Evolutionary conservation across 2,888 invertebrate genomes (phyloP).

Genomic region (Nesidiocoris tenuis): DNA sequence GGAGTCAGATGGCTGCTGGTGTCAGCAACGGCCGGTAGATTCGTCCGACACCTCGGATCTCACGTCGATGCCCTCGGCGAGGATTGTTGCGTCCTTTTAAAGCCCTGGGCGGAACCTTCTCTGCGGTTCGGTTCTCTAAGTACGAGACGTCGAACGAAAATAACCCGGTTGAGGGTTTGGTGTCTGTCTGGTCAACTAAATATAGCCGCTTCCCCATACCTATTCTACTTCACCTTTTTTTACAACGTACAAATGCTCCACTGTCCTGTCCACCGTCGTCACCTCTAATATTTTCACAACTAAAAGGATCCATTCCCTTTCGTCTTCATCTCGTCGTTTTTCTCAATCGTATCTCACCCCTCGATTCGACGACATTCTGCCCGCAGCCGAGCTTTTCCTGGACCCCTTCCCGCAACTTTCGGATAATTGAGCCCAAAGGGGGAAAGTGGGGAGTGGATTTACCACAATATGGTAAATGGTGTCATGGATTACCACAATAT

Average conservation of each 20-base stretch:
- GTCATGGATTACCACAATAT: too few relatives aligned
- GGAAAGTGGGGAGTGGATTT: too few relatives aligned
- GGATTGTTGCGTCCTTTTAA: neutral
- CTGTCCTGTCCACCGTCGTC: slow-evolving; percentile 19
- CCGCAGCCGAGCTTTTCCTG: too few relatives aligned
- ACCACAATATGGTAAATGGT: too few relatives aligned
- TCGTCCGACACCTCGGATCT: neutral
- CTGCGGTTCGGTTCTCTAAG: slow-evolving; percentile 10
- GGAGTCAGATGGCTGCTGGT: too few relatives aligned
- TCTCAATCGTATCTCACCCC: neutral
- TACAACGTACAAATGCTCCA: neutral
- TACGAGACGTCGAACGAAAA: slow-evolving; percentile 41
- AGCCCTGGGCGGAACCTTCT: neutral
- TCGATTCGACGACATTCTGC: too few relatives aligned
- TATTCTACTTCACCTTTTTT: neutral
- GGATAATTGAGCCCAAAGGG: too few relatives aligned
- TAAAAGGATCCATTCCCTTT: slow-evolving; percentile 21
- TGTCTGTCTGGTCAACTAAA: slow-evolving; percentile 39
- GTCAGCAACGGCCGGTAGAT: neutral
- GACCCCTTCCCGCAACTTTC: too few relatives aligned
- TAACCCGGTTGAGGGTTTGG: slow-evolving; percentile 33
- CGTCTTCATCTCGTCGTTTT: neutral
- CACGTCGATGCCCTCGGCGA: neutral
- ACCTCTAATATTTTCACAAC: slow-evolving; percentile 30
- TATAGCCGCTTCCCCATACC: slow-evolving; percentile 38